Conservation (phyloP, 2,113 vertebrate genomes). For the Eulemur macaco region DNA sequence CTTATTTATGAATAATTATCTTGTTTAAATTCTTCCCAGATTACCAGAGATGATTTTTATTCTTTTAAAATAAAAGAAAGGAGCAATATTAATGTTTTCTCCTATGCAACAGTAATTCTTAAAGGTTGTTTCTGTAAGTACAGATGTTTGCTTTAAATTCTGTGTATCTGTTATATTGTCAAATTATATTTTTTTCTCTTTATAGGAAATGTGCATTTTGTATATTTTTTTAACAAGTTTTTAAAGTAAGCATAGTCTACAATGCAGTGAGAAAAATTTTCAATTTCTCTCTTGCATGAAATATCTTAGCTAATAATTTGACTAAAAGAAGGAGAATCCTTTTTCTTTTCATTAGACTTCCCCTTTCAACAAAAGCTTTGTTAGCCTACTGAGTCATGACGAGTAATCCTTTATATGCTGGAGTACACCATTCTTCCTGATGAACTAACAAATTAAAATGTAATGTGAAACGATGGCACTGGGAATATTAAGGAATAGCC, state of each 20-base stretch:
- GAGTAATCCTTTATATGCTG: conserved; percentile 73
- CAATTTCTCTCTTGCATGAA: background rate
- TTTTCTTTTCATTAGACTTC: conserved; percentile 71
- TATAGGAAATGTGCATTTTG: background rate
- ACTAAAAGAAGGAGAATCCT: conserved; percentile 61
- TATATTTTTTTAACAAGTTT: background rate
- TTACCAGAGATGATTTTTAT: background rate
- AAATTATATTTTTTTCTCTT: background rate
- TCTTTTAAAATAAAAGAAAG: background rate
- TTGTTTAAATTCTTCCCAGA: background rate
- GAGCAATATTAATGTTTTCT: background rate
- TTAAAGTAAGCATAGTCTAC: background rate
- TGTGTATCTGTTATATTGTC: background rate
- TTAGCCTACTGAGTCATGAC: conserved; percentile 75
- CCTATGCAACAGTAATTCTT: background rate
- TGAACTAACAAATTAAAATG: conserved; percentile 88
- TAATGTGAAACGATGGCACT: conserved; percentile 77
- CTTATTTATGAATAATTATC: background rate
- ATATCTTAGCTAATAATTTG: conserved; percentile 64
- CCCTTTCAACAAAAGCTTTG: conserved; percentile 69
- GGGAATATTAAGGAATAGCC: conserved; percentile 76
- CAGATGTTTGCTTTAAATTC: background rate
- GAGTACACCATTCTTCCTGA: conserved; percentile 78
- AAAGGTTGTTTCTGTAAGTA: background rate
- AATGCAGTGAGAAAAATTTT: conserved; percentile 37